Conservation (phyloP, 2,113 vertebrate species). For the Emydocephalus ijimae region DNA sequence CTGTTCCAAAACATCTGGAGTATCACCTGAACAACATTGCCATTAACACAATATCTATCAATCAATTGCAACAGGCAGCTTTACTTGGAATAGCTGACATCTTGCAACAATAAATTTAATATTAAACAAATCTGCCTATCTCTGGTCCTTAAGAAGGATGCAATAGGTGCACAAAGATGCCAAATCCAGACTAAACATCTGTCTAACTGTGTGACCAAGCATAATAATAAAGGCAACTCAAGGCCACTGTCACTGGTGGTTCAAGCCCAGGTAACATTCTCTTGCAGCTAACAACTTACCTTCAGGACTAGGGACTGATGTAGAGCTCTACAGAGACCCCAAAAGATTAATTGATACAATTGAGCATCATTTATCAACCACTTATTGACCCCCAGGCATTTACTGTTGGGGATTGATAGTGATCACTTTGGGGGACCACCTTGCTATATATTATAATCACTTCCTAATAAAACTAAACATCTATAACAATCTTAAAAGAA, state of each 20-base stretch:
- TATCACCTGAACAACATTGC: no score
- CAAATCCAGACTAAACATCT: no score
- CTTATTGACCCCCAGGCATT: neutral
- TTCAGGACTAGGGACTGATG: neutral
- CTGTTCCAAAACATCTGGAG: no score
- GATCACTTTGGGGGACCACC: neutral
- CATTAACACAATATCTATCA: no score
- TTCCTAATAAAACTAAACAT: neutral
- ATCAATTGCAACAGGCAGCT: no score
- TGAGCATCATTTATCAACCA: neutral
- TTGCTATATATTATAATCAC: neutral
- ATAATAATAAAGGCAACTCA: neutral
- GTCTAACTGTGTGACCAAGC: no score
- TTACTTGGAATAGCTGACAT: no score
- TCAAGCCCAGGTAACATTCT: neutral
- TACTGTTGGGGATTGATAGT: neutral
- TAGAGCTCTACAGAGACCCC: neutral
- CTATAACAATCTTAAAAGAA: neutral
- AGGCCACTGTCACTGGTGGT: neutral
- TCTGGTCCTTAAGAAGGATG: no score
- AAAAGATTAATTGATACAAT: neutral
- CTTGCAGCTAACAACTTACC: neutral
- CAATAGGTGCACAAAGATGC: no score
- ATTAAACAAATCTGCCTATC: no score
- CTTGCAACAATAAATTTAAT: no score